Percentiles rank a stretch among this genome's conserved stretches.
Evolutionary conservation across 1,140 invertebrate genomes (phyloP).

Genomic region (Zaprionus ghesquierei): DNA sequence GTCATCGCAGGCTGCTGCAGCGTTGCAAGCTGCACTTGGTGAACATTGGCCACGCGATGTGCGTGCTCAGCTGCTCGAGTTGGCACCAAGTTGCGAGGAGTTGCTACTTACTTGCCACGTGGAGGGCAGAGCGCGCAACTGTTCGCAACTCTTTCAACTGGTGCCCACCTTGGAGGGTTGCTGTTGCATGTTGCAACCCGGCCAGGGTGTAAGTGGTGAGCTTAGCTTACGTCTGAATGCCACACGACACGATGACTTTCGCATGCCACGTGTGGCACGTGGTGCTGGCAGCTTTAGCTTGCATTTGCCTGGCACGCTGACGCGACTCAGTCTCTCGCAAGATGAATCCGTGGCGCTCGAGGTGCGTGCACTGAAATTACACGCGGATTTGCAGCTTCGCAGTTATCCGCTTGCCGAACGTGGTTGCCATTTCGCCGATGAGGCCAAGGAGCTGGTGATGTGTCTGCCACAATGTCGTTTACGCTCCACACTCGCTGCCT

Average conservation of each 20-base stretch:
- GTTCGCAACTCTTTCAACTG: slow-evolving; percentile 41
- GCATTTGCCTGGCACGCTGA: slow-evolving; percentile 45
- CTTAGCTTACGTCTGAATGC: slow-evolving; percentile 43
- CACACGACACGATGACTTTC: slow-evolving; percentile 42
- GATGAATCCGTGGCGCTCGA: neutral
- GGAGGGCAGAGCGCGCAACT: slow-evolving; percentile 21
- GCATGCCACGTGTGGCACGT: slow-evolving; percentile 1
- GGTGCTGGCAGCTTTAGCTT: slow-evolving; percentile 27
- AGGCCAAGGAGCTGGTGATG: neutral
- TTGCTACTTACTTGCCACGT: slow-evolving; percentile 37
- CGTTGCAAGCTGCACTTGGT: slow-evolving; percentile 10
- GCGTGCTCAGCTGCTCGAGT: slow-evolving; percentile 4
- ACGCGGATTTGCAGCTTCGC: slow-evolving; percentile 11
- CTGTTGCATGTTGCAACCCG: slow-evolving; percentile 31
- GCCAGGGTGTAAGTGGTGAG: slow-evolving; percentile 10
- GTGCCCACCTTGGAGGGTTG: slow-evolving; percentile 15
- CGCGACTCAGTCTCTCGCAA: slow-evolving; percentile 4
- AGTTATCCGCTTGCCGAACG: slow-evolving; percentile 14
- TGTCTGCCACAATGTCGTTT: slow-evolving; percentile 30
- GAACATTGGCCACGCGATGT: slow-evolving; percentile 7
- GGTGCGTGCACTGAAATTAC: neutral
- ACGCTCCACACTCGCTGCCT: neutral
- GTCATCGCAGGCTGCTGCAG: neutral
- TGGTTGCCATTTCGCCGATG: slow-evolving; percentile 24
- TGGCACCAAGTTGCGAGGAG: slow-evolving; percentile 46